Evolutionary conservation across 2,888 invertebrate genomes (phyloP).

Genomic region (Rhopalosiphum nymphaeae): DNA sequence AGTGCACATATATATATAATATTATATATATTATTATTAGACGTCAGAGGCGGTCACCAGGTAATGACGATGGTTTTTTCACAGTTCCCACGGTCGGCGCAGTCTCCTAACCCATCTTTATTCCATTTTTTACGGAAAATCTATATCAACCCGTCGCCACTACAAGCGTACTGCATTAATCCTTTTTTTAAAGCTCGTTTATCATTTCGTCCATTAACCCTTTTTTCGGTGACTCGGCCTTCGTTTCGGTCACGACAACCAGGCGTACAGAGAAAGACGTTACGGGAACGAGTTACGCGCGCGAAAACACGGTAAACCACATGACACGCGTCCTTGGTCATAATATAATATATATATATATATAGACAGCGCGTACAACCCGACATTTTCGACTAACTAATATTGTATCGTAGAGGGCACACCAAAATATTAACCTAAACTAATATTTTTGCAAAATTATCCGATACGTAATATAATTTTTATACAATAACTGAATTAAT

Average conservation of each 20-base stretch:
- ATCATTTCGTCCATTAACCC: constrained; percentile 65
- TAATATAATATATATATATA: neutral
- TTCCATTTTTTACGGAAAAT: constrained; percentile 64
- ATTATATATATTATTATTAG: neutral
- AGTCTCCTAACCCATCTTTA: constrained; percentile 62
- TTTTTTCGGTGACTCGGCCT: constrained; percentile 55
- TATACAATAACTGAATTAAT: neutral
- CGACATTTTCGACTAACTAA: neutral
- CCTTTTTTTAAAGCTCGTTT: constrained; percentile 63
- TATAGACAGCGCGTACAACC: neutral
- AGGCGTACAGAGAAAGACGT: constrained; percentile 14
- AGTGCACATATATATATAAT: constrained; percentile 32
- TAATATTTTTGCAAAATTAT: neutral
- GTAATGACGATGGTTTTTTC: constrained; percentile 57
- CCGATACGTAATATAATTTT: neutral
- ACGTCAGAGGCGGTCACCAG: constrained; percentile 60
- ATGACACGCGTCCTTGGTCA: constrained; percentile 24
- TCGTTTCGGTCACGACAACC: constrained; percentile 60
- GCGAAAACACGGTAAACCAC: constrained; percentile 55
- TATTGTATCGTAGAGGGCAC: too few relatives aligned
- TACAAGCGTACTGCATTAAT: constrained; percentile 58
- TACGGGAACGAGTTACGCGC: constrained; percentile 59
- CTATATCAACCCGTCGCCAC: constrained; percentile 61
- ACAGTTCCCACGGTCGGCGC: constrained; percentile 61
- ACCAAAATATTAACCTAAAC: neutral